phyloP scores from a whole-genome alignment of 2,797 vertebrate species.

The Melanogrammus aeglefinus region DNA sequence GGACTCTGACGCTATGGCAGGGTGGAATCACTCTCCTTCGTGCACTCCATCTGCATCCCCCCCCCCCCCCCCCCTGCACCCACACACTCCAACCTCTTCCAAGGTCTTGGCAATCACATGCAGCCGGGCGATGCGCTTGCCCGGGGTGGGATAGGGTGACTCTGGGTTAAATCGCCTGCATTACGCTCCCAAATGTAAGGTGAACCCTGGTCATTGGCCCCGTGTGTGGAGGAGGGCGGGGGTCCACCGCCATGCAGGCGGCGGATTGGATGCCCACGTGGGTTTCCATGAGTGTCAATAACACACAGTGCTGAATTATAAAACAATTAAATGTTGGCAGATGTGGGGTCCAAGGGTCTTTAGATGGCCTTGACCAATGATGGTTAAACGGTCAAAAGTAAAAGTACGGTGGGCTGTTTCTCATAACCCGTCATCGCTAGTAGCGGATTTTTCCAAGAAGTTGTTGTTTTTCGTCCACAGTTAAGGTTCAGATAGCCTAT shows the following conservation, averaged over 20 bases:
- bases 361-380: neutral
- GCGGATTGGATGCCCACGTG: neutral
- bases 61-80: conserved; percentile 26
- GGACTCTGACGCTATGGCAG: conserved; percentile 71
- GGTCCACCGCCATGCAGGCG: neutral
- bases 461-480: neutral
- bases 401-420: neutral
- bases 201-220: neutral
- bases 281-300: neutral
- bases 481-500: conserved; percentile 1
- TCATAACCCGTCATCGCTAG: neutral
- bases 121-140: neutral
- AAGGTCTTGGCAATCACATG: conserved; percentile 46
- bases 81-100: conserved; percentile 26
- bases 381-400: neutral
- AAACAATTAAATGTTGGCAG: neutral
- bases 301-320: neutral
- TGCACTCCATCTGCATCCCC: conserved; percentile 59
- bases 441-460: neutral
- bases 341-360: neutral
- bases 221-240: neutral
- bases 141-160: conserved; percentile 10
- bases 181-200: neutral
- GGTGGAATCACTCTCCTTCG: conserved; percentile 55
- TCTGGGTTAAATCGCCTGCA: neutral